Conservation (phyloP, 2,797 vertebrate species). For the Sebastes taczanowskii region DNA sequence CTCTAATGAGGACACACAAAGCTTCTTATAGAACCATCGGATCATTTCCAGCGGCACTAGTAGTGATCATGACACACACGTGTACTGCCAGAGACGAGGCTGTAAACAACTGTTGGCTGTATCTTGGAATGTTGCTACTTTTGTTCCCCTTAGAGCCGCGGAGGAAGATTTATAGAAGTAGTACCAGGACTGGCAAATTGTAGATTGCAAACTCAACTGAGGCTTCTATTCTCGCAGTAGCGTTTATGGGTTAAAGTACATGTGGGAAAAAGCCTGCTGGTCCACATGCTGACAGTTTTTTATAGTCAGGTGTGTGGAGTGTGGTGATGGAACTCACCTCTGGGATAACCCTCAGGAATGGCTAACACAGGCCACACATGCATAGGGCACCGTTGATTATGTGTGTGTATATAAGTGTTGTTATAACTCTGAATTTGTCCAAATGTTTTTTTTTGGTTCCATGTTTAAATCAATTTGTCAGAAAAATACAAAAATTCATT, state of each 20-base stretch:
- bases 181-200: neutral
- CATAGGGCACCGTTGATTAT: neutral
- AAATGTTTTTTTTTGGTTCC: neutral
- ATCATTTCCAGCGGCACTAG: neutral
- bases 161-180: neutral
- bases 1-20: neutral
- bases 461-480: neutral
- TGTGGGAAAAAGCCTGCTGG: slow-evolving; percentile 8
- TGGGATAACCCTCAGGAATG: slow-evolving; percentile 15
- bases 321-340: slow-evolving; percentile 20
- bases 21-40: neutral
- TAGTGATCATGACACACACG: neutral
- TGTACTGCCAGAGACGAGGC: neutral
- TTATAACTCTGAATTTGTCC: neutral
- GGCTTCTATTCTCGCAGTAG: neutral
- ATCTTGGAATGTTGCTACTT: neutral
- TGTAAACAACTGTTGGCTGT: neutral
- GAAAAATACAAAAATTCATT: neutral
- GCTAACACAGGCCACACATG: slow-evolving; percentile 1
- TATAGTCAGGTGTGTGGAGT: slow-evolving; percentile 17
- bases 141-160: neutral
- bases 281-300: slow-evolving; percentile 3
- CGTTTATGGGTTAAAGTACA: slow-evolving; percentile 4
- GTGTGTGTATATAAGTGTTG: neutral
- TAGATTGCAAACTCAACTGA: neutral